Evolutionary conservation across 1,140 invertebrate genomes (phyloP), one percentile per base, ranked within the genome.

Genomic region (Sitobion miscanthi): DNA sequence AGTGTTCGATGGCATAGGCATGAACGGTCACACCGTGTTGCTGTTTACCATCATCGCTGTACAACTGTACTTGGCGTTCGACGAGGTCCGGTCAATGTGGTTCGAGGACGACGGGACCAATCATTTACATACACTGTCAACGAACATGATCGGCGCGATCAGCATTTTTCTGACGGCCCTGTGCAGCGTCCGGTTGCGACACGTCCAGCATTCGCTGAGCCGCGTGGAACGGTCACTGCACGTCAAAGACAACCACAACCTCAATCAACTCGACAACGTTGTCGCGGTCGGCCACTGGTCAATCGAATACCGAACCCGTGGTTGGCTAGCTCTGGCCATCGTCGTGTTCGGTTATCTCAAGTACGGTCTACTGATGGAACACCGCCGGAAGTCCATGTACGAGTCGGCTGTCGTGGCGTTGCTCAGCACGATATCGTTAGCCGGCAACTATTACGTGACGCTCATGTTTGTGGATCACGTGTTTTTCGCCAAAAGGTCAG

Each of bases 391-490:
- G 8, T 45, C 42, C 54, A 38, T 17, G 23, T 47, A 21, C 49
- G 11, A 0, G 9, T 30, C 35, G 9, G 82, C 25, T 5, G 1
- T 25, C 9, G 6, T 30, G 3, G 35, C 82, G 47, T 17, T 86
- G 25, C 77, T 85, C 14, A 23, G 35, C 5, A 57, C 91, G n/a
- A 17, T 93, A 11, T 83, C 91, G 38, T 21, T 57, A 35, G 35
- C 52, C 69, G 91, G 42, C 38, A 93, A 93, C 6, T 93, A 83
- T 57, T 93, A 93, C 49, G 91, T 86, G 8, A 93, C 82, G 2
- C 49, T 52, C 23, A 25, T 86, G 45, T 93, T 93, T 30, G 35
- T 93, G n/a, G 77, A 93, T 11, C 47, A 86, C 38, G 91, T 93
- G 23, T 17, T 8, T 6, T 86, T 86, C 0, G 77, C 52, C 5